Percentiles rank a stretch among this genome's conserved stretches.
phyloP scores from a whole-genome alignment of 2,888 invertebrate species.

The Blastobasis adustella region DNA sequence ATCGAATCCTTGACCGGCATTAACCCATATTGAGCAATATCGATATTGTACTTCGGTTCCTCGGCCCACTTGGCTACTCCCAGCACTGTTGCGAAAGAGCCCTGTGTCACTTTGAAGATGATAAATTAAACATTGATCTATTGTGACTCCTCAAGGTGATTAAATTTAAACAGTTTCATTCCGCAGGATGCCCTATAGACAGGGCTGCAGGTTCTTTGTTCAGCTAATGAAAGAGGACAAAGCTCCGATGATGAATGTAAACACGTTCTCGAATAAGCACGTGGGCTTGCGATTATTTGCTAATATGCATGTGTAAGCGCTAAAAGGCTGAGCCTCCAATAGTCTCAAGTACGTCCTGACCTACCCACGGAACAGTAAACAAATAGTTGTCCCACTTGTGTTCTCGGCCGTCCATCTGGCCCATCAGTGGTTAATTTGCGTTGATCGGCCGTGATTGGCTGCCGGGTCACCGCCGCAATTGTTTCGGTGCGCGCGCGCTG shows the following conservation, averaged over 20 bases:
- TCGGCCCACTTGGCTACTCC: constrained; percentile 42
- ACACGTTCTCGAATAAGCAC: too few relatives aligned
- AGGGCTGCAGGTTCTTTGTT: too few relatives aligned
- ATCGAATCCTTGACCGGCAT: constrained; percentile 60
- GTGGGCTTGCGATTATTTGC: too few relatives aligned
- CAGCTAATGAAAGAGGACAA: too few relatives aligned
- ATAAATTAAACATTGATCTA: constrained; percentile 43
- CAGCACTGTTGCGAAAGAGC: constrained; percentile 45
- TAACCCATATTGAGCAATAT: constrained; percentile 34
- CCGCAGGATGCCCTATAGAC: too few relatives aligned
- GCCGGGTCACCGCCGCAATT: constrained; percentile 46
- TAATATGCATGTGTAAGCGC: too few relatives aligned
- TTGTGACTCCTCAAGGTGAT: constrained; percentile 37
- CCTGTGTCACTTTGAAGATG: constrained; percentile 33
- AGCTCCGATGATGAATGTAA: too few relatives aligned
- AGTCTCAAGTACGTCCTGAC: too few relatives aligned
- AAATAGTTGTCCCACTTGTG: constrained; percentile 13
- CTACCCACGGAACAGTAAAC: not conserved
- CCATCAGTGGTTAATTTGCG: constrained; percentile 55
- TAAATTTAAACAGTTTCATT: too few relatives aligned
- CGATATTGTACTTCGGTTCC: constrained; percentile 47
- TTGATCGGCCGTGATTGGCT: constrained; percentile 66
- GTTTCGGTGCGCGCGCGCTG: constrained; percentile 7
- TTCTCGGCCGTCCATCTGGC: constrained; percentile 27
- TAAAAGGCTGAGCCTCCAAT: too few relatives aligned